phyloP scores from a whole-genome alignment of 2,888 invertebrate species.

The Brachyopa scutellaris region DNA sequence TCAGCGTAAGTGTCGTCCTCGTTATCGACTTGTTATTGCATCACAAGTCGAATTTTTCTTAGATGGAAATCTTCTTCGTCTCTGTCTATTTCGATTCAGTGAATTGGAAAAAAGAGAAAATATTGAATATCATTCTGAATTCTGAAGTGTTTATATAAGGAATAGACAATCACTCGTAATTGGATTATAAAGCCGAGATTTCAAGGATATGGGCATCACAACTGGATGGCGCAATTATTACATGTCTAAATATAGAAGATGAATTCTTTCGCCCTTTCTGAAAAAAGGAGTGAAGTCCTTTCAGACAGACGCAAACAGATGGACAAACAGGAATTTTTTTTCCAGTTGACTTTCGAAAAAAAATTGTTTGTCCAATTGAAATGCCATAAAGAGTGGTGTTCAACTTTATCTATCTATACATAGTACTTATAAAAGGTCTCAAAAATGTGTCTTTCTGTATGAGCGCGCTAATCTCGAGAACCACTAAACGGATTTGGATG shows the following conservation, averaged over 20 bases:
- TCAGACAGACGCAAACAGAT: neutral
- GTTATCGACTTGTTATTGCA: constrained; percentile 1
- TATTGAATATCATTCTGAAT: constrained; percentile 49
- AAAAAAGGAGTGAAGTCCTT: neutral
- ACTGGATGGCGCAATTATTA: constrained; percentile 23
- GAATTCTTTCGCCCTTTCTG: neutral
- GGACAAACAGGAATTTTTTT: constrained; percentile 10
- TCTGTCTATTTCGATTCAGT: neutral
- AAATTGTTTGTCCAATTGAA: constrained; percentile 17
- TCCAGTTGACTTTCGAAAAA: constrained; percentile 11
- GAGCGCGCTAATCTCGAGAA: no score
- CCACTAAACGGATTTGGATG: no score
- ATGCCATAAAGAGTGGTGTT: neutral
- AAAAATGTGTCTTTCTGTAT: no score
- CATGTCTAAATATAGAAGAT: neutral
- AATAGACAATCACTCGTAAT: constrained; percentile 36
- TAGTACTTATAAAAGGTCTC: no score
- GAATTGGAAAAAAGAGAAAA: constrained; percentile 39
- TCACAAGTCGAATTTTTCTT: no score
- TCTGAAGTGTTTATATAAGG: neutral
- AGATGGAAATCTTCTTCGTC: neutral
- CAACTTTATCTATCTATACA: constrained; percentile 9
- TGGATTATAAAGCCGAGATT: constrained; percentile 42
- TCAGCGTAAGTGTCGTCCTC: neutral
- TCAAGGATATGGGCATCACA: constrained; percentile 49